Conservation (phyloP, 2,113 vertebrate species). For the Rhabdornis inornatus region DNA sequence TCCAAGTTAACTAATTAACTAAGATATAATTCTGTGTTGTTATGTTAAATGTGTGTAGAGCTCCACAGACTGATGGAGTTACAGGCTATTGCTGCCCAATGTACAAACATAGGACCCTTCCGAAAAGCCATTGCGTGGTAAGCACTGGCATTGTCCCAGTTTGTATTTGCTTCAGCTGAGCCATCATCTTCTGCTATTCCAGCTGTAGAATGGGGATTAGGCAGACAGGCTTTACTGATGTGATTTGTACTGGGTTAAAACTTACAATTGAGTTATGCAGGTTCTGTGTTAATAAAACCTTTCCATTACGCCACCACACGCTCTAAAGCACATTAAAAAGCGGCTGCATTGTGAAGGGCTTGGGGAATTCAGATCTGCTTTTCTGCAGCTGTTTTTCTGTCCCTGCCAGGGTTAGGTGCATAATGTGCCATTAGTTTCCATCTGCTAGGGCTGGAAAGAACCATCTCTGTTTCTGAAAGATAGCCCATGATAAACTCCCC, state of each 20-base stretch:
- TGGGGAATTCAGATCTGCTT: constrained; percentile 33
- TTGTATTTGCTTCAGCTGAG: neutral
- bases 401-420: neutral
- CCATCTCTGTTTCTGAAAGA: neutral
- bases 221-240: neutral
- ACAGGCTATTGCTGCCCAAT: neutral
- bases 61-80: neutral
- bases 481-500: neutral
- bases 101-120: neutral
- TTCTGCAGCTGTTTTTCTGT: constrained; percentile 30
- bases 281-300: constrained; percentile 42
- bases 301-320: constrained; percentile 10
- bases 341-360: neutral
- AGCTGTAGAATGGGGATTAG: neutral
- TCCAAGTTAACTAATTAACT: neutral
- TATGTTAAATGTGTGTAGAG: neutral
- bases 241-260: constrained; percentile 35
- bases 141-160: neutral
- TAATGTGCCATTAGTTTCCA: neutral
- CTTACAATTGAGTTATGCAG: constrained; percentile 24
- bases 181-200: neutral
- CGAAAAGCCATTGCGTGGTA: neutral
- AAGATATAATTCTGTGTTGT: neutral
- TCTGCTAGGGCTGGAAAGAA: neutral
- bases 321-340: neutral